Evolutionary conservation across 2,888 invertebrate genomes (phyloP), one percentile per base, ranked within the genome.

Genomic region (Lepidochitona cinerea): DNA sequence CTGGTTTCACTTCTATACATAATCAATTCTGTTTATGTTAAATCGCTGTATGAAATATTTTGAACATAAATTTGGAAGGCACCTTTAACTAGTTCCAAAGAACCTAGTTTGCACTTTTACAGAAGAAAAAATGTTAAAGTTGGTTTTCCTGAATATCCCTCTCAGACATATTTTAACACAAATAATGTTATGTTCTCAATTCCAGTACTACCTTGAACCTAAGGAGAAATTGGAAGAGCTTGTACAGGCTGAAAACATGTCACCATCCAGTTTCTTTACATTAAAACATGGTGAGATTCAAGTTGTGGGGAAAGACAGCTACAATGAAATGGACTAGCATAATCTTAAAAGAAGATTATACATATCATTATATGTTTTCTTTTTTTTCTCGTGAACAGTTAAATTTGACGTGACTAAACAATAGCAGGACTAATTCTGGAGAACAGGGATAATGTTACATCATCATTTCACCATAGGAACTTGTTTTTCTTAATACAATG

Each of bases 201-300:
- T 82, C 37, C 77, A 89, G 87, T 83, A 80, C 72, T 89, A 86
- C 74, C 69, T 88, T 73, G 88, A 88, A 70, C 88, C 89, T 66
- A 84, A 81, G 37, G 41, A 81, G 26, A 80, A 81, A 68, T 72
- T 88, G 33, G 49, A 72, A 68, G 79, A 81, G 69, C 83, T 81
- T n/a, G 69, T 85, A 37, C 77, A 83, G 37, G 78, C 81, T 67
- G 70, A 73, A 37, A 76, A 76, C 23, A 54, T 87, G 14, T 52
- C 79, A 32, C 70, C 70, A 14, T 74, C 80, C 12, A 67, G 75
- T 5, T 89, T 89, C 75, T 81, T 87, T 65, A 86, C 86, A 6
- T 64, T 89, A 37, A 79, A 83, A 35, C 89, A 89, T 75, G 89
- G 89, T 12, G 78, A 81, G 23, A 74, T 81, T 6, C 68, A 35